Conservation (phyloP, 2,797 vertebrate genomes). For the Tolypeutes matacus region DNA sequence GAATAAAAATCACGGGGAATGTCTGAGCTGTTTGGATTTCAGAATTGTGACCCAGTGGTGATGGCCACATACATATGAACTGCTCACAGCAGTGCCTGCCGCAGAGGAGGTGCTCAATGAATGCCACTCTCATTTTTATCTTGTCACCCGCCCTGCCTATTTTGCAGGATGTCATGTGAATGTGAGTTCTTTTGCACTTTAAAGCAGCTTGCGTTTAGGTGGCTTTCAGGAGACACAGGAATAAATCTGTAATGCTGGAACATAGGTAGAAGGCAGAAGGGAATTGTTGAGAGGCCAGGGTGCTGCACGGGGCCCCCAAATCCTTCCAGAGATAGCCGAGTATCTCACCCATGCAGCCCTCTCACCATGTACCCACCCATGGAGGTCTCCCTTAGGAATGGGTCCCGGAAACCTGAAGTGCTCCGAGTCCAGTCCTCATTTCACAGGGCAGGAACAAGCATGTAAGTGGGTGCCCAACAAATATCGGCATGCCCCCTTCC, state of each 20-base stretch:
- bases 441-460: neutral
- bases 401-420: neutral
- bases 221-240: neutral
- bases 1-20: neutral
- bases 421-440: neutral
- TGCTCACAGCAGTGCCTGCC: neutral
- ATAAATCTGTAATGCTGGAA: neutral
- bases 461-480: neutral
- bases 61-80: rapidly evolving
- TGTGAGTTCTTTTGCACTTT: neutral
- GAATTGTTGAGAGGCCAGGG: neutral
- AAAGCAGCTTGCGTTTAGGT: neutral
- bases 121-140: rapidly evolving
- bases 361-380: neutral
- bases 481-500: neutral
- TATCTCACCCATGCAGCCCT: neutral
- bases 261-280: neutral
- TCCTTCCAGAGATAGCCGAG: neutral
- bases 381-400: neutral
- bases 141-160: neutral
- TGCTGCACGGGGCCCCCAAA: neutral
- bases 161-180: neutral
- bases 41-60: neutral
- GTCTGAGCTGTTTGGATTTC: neutral
- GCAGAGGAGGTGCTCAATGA: neutral